Percentiles rank a stretch among this genome's conserved stretches.
Evolutionary conservation across 2,797 vertebrate species (phyloP).

Genomic region (Sebastes hubbsi): DNA sequence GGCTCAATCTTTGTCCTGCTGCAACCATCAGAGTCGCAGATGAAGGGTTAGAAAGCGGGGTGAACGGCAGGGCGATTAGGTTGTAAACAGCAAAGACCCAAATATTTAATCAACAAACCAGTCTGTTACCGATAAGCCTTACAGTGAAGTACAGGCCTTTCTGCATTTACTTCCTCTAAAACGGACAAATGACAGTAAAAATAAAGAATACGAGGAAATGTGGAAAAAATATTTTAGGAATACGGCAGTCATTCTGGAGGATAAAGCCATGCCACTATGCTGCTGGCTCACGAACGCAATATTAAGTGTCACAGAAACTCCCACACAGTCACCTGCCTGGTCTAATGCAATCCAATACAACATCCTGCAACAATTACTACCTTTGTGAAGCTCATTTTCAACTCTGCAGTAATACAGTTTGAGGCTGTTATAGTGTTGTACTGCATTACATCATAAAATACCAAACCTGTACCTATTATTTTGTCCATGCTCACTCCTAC

Average conservation of each 20-base stretch:
- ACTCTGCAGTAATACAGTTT: neutral
- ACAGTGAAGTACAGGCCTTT: conserved; percentile 10
- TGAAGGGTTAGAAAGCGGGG: conserved; percentile 27
- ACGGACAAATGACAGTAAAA: neutral
- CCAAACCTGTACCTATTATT: neutral
- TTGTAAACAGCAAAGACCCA: conserved; percentile 41
- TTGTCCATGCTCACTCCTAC: neutral
- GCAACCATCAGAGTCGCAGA: conserved; percentile 16
- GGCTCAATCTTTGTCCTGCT: conserved; percentile 51
- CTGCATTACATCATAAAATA: conserved; percentile 5
- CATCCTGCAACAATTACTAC: conserved; percentile 16
- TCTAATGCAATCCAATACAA: conserved; percentile 9
- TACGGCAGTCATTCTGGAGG: neutral
- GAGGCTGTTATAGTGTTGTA: neutral
- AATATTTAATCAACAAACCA: conserved; percentile 70
- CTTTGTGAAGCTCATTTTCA: neutral
- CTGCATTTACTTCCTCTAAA: neutral
- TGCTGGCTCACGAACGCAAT: neutral
- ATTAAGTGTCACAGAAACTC: neutral
- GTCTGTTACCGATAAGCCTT: conserved; percentile 27
- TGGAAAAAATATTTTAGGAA: conserved; percentile 10
- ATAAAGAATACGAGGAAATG: neutral
- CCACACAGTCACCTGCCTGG: neutral
- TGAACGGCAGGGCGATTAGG: conserved; percentile 59
- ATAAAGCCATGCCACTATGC: neutral